Percentiles rank a stretch among this genome's conserved stretches.
Conservation (phyloP, 2,888 invertebrate genomes). For the Dorcus parallelipipedus region DNA sequence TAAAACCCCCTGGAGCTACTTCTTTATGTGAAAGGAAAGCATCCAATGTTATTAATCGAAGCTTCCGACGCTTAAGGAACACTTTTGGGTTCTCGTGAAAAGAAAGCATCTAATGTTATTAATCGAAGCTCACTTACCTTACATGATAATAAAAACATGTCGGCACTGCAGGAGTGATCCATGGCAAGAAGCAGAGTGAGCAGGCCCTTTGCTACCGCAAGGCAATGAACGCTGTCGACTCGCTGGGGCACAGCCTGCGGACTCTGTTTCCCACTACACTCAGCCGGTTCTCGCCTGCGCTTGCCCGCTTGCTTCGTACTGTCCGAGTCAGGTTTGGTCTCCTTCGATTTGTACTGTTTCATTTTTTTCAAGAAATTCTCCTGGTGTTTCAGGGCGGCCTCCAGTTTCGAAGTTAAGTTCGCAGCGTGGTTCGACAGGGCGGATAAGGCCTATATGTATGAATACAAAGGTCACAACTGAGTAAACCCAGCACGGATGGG, state of each 20-base stretch:
- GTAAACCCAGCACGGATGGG: slow-evolving; percentile 2
- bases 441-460: slow-evolving; percentile 45
- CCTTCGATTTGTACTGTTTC: slow-evolving; percentile 26
- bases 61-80: too few relatives aligned
- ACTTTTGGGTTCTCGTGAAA: too few relatives aligned
- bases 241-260: slow-evolving; percentile 37
- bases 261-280: slow-evolving; percentile 24
- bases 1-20: too few relatives aligned
- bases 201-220: slow-evolving; percentile 74
- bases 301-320: slow-evolving; percentile 26
- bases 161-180: slow-evolving; percentile 79
- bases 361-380: slow-evolving; percentile 58
- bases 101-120: too few relatives aligned
- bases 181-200: slow-evolving; percentile 75
- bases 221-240: slow-evolving; percentile 58
- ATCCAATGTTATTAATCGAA: too few relatives aligned
- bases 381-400: slow-evolving; percentile 54
- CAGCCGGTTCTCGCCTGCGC: slow-evolving; percentile 25
- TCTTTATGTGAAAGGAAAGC: too few relatives aligned
- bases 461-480: neutral
- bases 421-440: slow-evolving; percentile 48
- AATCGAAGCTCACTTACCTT: slow-evolving; percentile 58
- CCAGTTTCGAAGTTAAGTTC: slow-evolving; percentile 49
- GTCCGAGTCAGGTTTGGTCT: neutral
- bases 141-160: slow-evolving; percentile 80